Evolutionary conservation across 2,888 invertebrate species (phyloP), one percentile per base, ranked within the genome.

Genomic region (Torymus auratus): DNA sequence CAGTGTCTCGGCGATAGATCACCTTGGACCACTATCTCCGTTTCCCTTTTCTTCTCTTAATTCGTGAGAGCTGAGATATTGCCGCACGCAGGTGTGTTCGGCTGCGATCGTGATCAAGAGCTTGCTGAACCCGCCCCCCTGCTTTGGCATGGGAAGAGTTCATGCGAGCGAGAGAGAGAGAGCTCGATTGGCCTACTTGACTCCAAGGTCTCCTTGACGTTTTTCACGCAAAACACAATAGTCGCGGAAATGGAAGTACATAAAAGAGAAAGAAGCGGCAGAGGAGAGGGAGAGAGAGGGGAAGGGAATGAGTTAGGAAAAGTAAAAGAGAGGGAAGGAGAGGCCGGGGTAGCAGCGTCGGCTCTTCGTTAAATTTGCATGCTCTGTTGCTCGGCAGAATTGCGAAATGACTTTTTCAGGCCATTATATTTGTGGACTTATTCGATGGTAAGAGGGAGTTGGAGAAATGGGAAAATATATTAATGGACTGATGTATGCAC

Each of bases 291-390:
- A 50, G 55, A 56, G 61, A 71, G 52, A 12, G 12, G 60, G 28
- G n/a, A 20, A 64, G 41, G 7, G 41, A 41, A 41, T 41, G 41
- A 41, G 41, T 41, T 41, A 10, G 41, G 41, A 7, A 41, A 41
- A 5, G 5, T 7, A 41, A 41, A 41, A 41, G 53, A 60, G 71
- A 13, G 10, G 52, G 10, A 64, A 64, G 52, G 56, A 41, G 23
- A 17, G 23, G 15, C 17, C 17, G 56, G 7, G 61, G 50, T 23
- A 23, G n/a, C 62, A 50, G 62, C 23, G 11, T 10, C n/a, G 56
- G 65, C 7, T 78, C 65, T 75, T 76, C 70, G 73, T 81, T 81
- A 78, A 81, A 73, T 72, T 73, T 72, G 64, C 73, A 77, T 83
- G 78, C 71, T 67, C 50, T 65, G 69, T 53, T 80, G 70, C 76